phyloP scores from a whole-genome alignment of 2,113 vertebrate genomes.

The Cinclus cinclus region DNA sequence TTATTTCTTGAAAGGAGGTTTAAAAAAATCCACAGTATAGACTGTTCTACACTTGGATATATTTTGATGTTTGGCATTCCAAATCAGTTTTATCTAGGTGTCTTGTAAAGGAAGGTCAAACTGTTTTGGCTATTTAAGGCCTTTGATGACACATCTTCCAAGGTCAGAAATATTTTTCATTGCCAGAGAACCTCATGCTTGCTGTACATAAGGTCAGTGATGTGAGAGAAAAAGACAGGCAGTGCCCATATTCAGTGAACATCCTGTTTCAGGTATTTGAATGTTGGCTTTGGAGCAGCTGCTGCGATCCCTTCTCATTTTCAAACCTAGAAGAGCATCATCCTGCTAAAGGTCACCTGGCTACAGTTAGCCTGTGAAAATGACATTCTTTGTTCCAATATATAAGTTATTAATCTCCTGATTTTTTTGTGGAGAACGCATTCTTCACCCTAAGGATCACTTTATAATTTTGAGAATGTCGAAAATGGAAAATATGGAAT shows the following conservation, averaged over 20 bases:
- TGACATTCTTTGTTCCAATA: background rate
- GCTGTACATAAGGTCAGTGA: background rate
- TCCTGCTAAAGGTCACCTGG: background rate
- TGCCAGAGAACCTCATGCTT: background rate
- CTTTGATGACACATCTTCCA: background rate
- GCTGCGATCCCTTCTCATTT: background rate
- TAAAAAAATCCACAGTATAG: background rate
- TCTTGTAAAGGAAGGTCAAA: background rate
- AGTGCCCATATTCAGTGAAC: background rate
- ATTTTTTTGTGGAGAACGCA: background rate
- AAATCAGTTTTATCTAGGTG: background rate
- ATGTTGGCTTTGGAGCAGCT: background rate
- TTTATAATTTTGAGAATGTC: background rate
- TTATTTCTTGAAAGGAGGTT: background rate
- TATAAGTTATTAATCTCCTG: background rate
- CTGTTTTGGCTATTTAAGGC: background rate
- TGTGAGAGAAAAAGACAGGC: background rate
- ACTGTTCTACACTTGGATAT: background rate
- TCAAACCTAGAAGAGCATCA: background rate
- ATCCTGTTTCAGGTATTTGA: background rate
- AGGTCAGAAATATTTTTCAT: background rate
- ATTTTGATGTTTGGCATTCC: background rate
- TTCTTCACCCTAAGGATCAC: background rate
- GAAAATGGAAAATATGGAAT: background rate
- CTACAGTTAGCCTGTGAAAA: background rate